phyloP scores from a whole-genome alignment of 2,113 vertebrate species.

The Ginglymostoma cirratum region DNA sequence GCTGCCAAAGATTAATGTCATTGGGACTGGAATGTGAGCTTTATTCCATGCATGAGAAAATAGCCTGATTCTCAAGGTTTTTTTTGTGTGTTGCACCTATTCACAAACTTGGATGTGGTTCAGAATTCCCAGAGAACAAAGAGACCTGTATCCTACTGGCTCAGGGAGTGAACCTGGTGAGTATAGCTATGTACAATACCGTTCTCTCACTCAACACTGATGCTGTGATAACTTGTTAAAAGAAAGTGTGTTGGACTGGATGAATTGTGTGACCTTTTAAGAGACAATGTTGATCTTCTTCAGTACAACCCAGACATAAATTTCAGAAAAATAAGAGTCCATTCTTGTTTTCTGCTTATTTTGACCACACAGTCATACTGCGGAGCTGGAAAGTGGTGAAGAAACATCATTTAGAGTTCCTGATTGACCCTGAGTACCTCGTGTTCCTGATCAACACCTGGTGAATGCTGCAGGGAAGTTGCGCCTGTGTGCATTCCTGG shows the following conservation, averaged over 20 bases:
- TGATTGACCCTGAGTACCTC: not conserved
- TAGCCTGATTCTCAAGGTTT: not conserved
- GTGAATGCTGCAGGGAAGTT: not conserved
- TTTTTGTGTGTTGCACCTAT: conserved; percentile 28
- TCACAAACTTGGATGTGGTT: conserved; percentile 18
- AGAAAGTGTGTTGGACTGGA: not conserved
- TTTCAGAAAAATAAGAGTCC: not conserved
- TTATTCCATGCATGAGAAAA: not conserved
- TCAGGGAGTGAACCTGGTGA: not conserved
- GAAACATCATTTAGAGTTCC: not conserved
- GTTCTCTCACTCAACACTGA: not conserved
- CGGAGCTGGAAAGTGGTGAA: not conserved
- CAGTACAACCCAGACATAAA: not conserved
- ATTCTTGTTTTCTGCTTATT: not conserved
- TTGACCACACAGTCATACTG: not conserved
- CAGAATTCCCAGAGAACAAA: not conserved
- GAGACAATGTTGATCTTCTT: not conserved
- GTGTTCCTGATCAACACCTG: not conserved
- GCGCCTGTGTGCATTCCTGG: not conserved
- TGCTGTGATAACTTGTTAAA: not conserved
- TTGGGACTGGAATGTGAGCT: not conserved
- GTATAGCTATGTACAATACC: not conserved
- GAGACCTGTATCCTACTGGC: not conserved
- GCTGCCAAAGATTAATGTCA: not conserved
- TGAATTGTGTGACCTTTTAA: not conserved